Conservation (phyloP, 1,140 invertebrate genomes). For the Caenorhabditis elegans region WBcel235 BX284605.5:11679001-11679500, state of each 20-base stretch:
- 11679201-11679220: constrained; percentile 18
- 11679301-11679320: not conserved
- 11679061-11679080: too few relatives aligned
- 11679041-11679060: not conserved
- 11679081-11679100: too few relatives aligned
- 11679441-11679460: too few relatives aligned
- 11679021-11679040: not conserved
- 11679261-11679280: not conserved
- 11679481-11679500: too few relatives aligned
- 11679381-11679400: too few relatives aligned
- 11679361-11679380: not conserved
- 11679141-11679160: not conserved
- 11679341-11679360: not conserved
- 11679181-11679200: constrained; percentile 32
- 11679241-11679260: not conserved
- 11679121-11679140: not conserved
- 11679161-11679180: constrained; percentile 12
- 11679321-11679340: not conserved
- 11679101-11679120: not conserved
- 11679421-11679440: too few relatives aligned
- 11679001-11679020: not conserved
- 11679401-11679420: too few relatives aligned
- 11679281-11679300: not conserved
- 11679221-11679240: not conserved
- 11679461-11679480: too few relatives aligned